Evolutionary conservation across 2,888 invertebrate genomes (phyloP), one percentile per base, ranked within the genome.

Genomic region (Synanthedon formicaeformis): DNA sequence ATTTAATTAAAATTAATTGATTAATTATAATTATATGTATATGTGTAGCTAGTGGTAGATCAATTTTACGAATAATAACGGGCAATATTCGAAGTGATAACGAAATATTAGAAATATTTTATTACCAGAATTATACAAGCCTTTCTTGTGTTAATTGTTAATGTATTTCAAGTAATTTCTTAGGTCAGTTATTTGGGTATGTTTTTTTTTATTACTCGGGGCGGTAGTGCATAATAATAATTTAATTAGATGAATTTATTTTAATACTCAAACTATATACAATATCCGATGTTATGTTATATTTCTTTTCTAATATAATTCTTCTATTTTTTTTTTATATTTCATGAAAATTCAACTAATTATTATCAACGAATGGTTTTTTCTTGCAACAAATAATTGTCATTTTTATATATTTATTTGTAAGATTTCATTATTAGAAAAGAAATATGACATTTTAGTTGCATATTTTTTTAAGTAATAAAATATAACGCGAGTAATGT

Each of bases 71-170:
- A 57, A 54, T 58, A 61, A 60, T 59, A 54, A 57, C 56, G 59
- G 65, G 66, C 66, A 66, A 66, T 67, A 66, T 63, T 59, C 60
- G 57, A 58, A 60, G 63, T 65, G 65, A 65, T 64, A 65, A 57
- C 57, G 54, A 56, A 56, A 59, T 67, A 67, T 64, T 57, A 71
- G 67, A 71, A 66, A 71, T 70, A 69, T 61, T 63, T 63, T 61
- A 60, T 55, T 63, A 63, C 45, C 45, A 12, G 45, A 14, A 45
- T 45, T 45, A 45, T 45, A 45, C 45, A 45, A 45, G 45, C 14
- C 45, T 45, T 8, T 45, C 45, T 45, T 12, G 45, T 45, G 45
- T 45, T 45, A 6, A 13, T 13, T 45, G 13, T 45, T 45, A n/a
- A 13, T 45, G 8, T 45, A 34, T 34, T 8, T 34, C 34, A 34